Conservation (phyloP, 2,797 vertebrate genomes). For the Xerus rutilus region DNA sequence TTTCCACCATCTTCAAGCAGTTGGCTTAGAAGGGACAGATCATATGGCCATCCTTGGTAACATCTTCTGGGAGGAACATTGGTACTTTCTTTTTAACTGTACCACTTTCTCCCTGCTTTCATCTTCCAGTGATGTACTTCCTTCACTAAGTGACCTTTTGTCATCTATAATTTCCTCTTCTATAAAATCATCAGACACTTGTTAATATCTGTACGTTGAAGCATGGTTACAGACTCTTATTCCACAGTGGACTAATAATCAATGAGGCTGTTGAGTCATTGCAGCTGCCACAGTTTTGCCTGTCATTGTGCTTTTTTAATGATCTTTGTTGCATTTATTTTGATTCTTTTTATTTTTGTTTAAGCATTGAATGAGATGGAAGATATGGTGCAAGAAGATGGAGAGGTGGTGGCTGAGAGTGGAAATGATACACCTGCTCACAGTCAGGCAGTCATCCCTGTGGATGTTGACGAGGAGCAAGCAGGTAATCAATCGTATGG, state of each 20-base stretch:
- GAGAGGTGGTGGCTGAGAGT: slow-evolving; percentile 88
- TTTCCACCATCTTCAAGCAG: not conserved
- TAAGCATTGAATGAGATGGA: slow-evolving; percentile 94
- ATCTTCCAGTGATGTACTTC: not conserved
- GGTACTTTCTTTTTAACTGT: not conserved
- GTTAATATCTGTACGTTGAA: not conserved
- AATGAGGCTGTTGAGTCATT: not conserved
- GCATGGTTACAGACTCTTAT: not conserved
- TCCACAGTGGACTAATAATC: not conserved
- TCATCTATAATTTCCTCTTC: not conserved
- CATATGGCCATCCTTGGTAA: not conserved
- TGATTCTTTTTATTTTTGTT: slow-evolving; percentile 65
- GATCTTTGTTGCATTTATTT: slow-evolving; percentile 51
- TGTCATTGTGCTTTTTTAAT: not conserved
- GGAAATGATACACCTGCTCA: slow-evolving; percentile 85
- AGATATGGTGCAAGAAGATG: slow-evolving; percentile 92
- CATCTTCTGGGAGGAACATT: not conserved
- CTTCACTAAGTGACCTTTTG: not conserved
- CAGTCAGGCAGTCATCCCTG: slow-evolving; percentile 87
- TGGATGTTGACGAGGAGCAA: slow-evolving; percentile 95
- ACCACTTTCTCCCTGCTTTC: not conserved
- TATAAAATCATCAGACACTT: not conserved
- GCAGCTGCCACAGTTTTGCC: not conserved
- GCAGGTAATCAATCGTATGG: slow-evolving; percentile 91
- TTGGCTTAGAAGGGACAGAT: not conserved